Conservation (phyloP, 30 jellyfish, hydroid and myxozoan genomes). For the Calvadosia cruxmelitensis region DNA sequence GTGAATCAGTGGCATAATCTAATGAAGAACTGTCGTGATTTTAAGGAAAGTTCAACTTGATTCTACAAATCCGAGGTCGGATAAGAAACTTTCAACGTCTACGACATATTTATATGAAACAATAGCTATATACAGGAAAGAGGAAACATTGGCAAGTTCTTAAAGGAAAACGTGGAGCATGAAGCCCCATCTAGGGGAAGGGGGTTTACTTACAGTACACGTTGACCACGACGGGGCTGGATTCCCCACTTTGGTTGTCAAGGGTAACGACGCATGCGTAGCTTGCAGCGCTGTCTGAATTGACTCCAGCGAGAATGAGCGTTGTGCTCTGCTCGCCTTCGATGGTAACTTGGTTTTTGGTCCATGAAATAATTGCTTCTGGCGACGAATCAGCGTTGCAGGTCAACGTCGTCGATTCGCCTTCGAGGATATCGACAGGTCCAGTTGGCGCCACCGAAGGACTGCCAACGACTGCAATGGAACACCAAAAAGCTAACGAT, state of each 20-base stretch:
- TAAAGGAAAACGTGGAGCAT: too few relatives aligned
- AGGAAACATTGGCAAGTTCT: too few relatives aligned
- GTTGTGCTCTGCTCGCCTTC: neutral
- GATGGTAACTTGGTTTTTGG: neutral
- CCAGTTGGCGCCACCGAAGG: neutral
- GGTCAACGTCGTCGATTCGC: neutral
- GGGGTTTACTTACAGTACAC: neutral
- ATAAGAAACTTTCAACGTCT: too few relatives aligned
- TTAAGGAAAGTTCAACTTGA: too few relatives aligned
- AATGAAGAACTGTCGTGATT: too few relatives aligned
- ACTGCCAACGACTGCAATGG: neutral
- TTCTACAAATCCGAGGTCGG: too few relatives aligned
- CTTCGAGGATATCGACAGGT: neutral
- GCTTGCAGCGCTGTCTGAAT: neutral
- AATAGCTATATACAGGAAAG: too few relatives aligned
- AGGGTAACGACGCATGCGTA: neutral
- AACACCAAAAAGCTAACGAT: too few relatives aligned
- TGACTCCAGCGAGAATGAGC: neutral
- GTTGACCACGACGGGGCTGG: neutral
- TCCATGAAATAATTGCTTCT: neutral
- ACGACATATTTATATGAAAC: too few relatives aligned
- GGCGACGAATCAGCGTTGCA: neutral
- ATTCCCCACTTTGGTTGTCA: neutral
- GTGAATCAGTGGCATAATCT: too few relatives aligned
- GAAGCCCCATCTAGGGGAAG: too few relatives aligned